A percentile compares a stretch with the other conserved stretches of the same genome.
These are phyloP conservation scores for Poicephalus meyeri DNA, from an alignment of 2,113 vertebrate genomes.

Conservation along the genomic window DNA sequence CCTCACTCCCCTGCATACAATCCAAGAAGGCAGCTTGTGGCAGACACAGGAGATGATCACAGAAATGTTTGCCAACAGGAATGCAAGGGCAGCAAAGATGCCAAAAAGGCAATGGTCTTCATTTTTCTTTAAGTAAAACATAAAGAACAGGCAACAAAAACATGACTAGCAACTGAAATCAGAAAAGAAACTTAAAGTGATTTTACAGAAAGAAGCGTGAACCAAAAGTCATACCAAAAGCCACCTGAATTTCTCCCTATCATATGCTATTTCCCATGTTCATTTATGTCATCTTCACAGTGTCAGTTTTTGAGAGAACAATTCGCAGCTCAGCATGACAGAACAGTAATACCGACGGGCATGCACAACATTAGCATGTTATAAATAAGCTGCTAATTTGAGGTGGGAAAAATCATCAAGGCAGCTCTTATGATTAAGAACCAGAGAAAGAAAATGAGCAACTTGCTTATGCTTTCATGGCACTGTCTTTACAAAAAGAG, in stretches of 20 bases:
- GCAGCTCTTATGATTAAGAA: constrained; percentile 17
- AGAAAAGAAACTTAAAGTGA: not conserved
- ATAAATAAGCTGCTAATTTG: constrained; percentile 57
- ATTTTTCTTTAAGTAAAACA: not conserved
- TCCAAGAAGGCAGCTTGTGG: not conserved
- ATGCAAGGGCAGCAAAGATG: not conserved
- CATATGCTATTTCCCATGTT: not conserved
- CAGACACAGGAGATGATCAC: fast-evolving
- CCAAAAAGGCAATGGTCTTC: not conserved
- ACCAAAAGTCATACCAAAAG: not conserved
- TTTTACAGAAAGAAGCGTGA: not conserved
- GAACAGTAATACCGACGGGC: not conserved
- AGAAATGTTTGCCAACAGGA: not conserved
- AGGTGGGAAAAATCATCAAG: constrained; percentile 50
- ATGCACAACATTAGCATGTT: constrained; percentile 45
- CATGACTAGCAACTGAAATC: not conserved
- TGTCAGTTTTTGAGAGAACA: constrained; percentile 14
- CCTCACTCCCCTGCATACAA: not conserved
- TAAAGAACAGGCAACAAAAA: not conserved
- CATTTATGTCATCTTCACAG: not conserved
- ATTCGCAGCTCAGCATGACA: constrained; percentile 44
- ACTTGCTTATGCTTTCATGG: not conserved
- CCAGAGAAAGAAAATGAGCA: constrained; percentile 27
- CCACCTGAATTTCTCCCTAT: not conserved
- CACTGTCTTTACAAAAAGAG: not conserved